Conservation (phyloP, 2,888 invertebrate genomes). For the Pelosia muscerda region DNA sequence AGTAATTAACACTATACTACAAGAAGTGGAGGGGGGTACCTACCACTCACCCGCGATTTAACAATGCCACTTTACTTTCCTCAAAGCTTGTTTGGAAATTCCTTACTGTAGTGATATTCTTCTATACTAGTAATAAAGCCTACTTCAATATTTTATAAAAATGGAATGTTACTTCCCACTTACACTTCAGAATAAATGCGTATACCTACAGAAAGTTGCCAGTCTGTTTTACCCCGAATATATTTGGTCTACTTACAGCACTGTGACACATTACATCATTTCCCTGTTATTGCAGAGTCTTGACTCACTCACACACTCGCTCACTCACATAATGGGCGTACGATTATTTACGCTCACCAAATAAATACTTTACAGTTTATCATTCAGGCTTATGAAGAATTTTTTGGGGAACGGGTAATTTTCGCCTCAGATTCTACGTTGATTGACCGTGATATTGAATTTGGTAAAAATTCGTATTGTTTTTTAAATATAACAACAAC, state of each 20-base stretch:
- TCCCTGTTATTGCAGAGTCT: conserved; percentile 23
- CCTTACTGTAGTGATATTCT: too few relatives aligned
- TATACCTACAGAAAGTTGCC: neutral
- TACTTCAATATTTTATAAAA: too few relatives aligned
- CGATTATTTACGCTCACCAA: conserved; percentile 44
- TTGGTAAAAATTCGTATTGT: neutral
- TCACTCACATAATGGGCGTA: conserved; percentile 19
- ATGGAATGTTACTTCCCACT: neutral
- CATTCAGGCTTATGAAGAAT: conserved; percentile 29
- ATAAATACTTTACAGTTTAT: conserved; percentile 51
- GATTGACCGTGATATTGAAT: conserved; percentile 24
- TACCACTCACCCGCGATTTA: too few relatives aligned
- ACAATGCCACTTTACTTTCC: too few relatives aligned
- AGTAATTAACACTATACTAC: too few relatives aligned
- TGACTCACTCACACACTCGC: conserved; percentile 21
- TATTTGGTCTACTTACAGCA: conserved; percentile 16
- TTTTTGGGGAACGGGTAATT: conserved; percentile 23
- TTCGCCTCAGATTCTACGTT: conserved; percentile 19
- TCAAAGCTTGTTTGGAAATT: too few relatives aligned
- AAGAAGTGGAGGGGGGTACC: too few relatives aligned
- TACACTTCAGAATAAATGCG: neutral
- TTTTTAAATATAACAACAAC: too few relatives aligned
- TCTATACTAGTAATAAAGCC: too few relatives aligned
- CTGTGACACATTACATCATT: conserved; percentile 47
- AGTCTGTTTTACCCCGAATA: conserved; percentile 7